Conservation (phyloP, 2,113 vertebrate genomes). For the Neodon shergylaensis region DNA sequence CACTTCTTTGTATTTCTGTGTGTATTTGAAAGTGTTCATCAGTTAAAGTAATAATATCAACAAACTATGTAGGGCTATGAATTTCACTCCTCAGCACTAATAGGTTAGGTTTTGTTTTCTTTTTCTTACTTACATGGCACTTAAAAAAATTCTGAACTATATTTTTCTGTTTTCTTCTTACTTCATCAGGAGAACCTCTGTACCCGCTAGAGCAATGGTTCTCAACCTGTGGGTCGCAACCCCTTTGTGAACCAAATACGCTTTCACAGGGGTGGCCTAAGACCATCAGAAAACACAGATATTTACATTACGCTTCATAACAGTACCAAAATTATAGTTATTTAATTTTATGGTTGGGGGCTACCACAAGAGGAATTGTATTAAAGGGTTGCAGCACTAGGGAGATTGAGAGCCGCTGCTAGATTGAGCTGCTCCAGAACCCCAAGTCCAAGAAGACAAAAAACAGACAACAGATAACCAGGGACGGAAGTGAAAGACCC, state of each 20-base stretch:
- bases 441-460: not conserved
- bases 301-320: not conserved
- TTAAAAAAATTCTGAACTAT: not conserved
- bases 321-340: not conserved
- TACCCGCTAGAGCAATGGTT: not conserved
- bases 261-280: not conserved
- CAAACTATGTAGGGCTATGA: not conserved
- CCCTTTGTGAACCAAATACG: not conserved
- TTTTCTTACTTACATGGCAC: not conserved
- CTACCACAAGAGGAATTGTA: no score
- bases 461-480: not conserved
- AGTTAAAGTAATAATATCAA: not conserved
- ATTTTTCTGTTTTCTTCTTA: not conserved
- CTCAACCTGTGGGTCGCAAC: not conserved
- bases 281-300: not conserved
- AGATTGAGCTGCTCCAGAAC: no score
- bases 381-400: not conserved
- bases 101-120: not conserved
- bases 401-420: not conserved
- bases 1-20: slow-evolving; percentile 14
- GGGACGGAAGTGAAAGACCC: not conserved
- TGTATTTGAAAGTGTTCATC: not conserved
- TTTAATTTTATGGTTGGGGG: not conserved
- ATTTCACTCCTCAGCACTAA: not conserved
- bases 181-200: not conserved